Conservation (phyloP, 2,113 vertebrate species). For the Oncorhynchus tshawytscha region DNA sequence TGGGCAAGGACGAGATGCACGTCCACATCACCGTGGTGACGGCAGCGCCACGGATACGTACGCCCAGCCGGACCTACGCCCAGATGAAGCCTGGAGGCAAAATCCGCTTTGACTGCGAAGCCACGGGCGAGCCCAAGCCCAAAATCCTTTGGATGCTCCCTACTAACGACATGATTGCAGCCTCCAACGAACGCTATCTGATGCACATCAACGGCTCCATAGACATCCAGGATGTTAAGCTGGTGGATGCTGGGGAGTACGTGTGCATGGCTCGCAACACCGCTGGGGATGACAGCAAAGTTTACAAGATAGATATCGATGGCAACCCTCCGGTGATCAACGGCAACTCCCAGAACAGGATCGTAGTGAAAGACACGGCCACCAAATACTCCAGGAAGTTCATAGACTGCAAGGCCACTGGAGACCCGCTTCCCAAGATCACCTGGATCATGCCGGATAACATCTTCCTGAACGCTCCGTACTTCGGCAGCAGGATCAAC, state of each 20-base stretch:
- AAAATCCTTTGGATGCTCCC: constrained; percentile 89
- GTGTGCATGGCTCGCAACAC: constrained; percentile 86
- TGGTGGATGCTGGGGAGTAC: constrained; percentile 83
- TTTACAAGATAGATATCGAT: constrained; percentile 79
- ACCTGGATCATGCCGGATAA: constrained; percentile 94
- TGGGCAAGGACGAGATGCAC: constrained; percentile 93
- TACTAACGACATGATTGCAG: constrained; percentile 80
- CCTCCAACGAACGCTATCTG: constrained; percentile 78
- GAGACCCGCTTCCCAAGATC: constrained; percentile 78
- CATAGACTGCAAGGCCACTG: constrained; percentile 84
- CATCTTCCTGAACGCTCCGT: constrained; percentile 84
- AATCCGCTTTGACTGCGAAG: constrained; percentile 83
- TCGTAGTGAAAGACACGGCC: constrained; percentile 78
- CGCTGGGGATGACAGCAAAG: constrained; percentile 81
- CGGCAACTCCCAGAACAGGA: constrained; percentile 78
- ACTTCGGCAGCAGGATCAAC: constrained; percentile 85
- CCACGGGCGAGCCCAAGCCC: constrained; percentile 84
- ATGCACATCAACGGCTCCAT: constrained; percentile 88
- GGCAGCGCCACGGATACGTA: constrained; percentile 78
- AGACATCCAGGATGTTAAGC: constrained; percentile 70
- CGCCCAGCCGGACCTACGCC: constrained; percentile 44
- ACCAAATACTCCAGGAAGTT: constrained; percentile 82
- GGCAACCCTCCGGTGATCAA: constrained; percentile 85
- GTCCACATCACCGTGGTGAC: constrained; percentile 81
- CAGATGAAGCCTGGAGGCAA: constrained; percentile 71